These are phyloP conservation scores for Doris montereyensis DNA, from an alignment of 2,888 invertebrate genomes.

Conservation along the genomic window DNA sequence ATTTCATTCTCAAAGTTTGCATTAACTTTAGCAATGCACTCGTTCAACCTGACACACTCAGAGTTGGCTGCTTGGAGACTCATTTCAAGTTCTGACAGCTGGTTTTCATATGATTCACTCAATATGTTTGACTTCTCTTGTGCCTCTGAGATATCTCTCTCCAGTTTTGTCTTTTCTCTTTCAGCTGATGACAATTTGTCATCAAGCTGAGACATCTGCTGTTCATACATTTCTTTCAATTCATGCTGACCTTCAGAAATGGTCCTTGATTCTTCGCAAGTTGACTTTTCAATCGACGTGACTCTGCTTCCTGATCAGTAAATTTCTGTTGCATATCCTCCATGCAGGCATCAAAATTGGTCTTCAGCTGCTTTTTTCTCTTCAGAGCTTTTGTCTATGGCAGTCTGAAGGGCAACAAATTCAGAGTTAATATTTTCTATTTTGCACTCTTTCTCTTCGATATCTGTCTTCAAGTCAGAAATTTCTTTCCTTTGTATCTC, in stretches of 20 bases:
- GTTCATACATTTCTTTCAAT: slow-evolving; percentile 48
- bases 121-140: slow-evolving; percentile 28
- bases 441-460: slow-evolving; percentile 39
- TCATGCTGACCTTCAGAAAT: slow-evolving; percentile 46
- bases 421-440: slow-evolving; percentile 30
- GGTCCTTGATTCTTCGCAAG: slow-evolving; percentile 46
- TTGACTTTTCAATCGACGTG: slow-evolving; percentile 38
- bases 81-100: slow-evolving; percentile 44
- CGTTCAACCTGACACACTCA: slow-evolving; percentile 36
- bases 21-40: slow-evolving; percentile 38
- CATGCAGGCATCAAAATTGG: slow-evolving; percentile 48
- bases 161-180: slow-evolving; percentile 33
- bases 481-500: slow-evolving; percentile 36
- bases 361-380: slow-evolving; percentile 48
- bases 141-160: slow-evolving; percentile 26
- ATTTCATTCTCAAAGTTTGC: slow-evolving; percentile 43
- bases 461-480: slow-evolving; percentile 40
- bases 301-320: slow-evolving; percentile 41
- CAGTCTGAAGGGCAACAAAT: neutral
- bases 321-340: slow-evolving; percentile 46
- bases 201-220: slow-evolving; percentile 42
- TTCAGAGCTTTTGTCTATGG: slow-evolving; percentile 35
- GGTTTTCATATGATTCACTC: slow-evolving; percentile 41
- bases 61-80: slow-evolving; percentile 39
- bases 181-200: slow-evolving; percentile 39